Evolutionary conservation across 2,888 invertebrate genomes (phyloP).

Genomic region (Deilephila elpenor): DNA sequence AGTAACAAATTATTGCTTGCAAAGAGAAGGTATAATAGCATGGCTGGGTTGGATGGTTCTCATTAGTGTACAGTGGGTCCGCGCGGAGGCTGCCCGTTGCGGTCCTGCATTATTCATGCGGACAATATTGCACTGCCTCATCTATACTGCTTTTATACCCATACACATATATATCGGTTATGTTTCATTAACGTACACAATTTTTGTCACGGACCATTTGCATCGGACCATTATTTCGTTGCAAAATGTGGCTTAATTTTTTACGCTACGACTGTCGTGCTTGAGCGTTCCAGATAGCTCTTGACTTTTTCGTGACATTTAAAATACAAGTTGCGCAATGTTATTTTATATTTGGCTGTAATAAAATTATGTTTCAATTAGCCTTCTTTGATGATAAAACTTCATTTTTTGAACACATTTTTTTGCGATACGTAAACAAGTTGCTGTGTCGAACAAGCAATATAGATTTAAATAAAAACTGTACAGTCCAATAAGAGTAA

Average conservation of each 20-base stretch:
- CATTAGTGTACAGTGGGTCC: conserved; percentile 75
- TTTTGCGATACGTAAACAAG: neutral
- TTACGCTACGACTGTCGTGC: neutral
- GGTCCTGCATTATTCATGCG: conserved; percentile 81
- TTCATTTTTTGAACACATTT: neutral
- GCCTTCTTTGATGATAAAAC: neutral
- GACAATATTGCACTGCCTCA: conserved; percentile 77
- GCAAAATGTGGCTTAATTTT: neutral
- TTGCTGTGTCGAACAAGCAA: neutral
- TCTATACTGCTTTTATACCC: conserved; percentile 59
- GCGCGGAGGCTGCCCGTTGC: conserved; percentile 66
- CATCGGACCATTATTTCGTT: too few species aligned
- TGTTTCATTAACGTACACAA: conserved; percentile 57
- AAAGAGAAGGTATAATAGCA: conserved; percentile 72
- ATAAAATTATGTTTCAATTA: neutral
- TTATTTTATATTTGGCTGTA: neutral
- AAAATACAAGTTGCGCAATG: neutral
- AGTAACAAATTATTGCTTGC: conserved; percentile 79
- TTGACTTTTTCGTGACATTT: neutral
- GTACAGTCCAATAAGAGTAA: neutral
- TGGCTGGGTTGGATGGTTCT: conserved; percentile 71
- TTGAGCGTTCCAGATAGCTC: neutral
- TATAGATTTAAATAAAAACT: neutral
- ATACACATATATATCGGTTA: conserved; percentile 47
- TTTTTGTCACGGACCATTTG: conserved; percentile 45